A percentile compares a stretch with the other conserved stretches of the same genome.
These are phyloP conservation scores for Brachylomia viminalis DNA, from an alignment of 2,888 invertebrate species.

Conservation along the genomic window DNA sequence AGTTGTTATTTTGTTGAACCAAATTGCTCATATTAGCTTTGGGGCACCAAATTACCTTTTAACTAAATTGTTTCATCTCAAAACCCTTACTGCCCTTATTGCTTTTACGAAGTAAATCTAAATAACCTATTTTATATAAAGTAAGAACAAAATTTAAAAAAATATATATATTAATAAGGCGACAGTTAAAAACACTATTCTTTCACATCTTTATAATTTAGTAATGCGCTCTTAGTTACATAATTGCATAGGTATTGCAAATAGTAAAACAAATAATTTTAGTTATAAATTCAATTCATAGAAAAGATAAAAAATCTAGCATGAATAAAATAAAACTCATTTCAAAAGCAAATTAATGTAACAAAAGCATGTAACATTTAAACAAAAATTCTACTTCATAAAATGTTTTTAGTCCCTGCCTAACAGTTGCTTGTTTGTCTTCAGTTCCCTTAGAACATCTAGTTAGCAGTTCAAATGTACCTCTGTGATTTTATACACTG, in stretches of 20 bases:
- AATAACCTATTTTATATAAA: neutral
- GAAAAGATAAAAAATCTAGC: neutral
- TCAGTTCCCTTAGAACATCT: conserved; percentile 28
- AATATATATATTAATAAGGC: too few relatives aligned
- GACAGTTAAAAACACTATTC: too few relatives aligned
- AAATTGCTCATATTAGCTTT: conserved; percentile 10
- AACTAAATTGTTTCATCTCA: conserved; percentile 5
- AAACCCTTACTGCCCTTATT: conserved; percentile 16
- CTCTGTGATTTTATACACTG: conserved; percentile 43
- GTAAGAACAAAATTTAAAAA: too few relatives aligned
- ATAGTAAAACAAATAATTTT: neutral
- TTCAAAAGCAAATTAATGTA: neutral
- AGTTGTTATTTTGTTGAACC: neutral
- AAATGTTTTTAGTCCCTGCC: conserved; percentile 29
- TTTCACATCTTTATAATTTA: neutral
- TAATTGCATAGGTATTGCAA: neutral
- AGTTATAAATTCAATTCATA: neutral
- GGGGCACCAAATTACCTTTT: conserved; percentile 19
- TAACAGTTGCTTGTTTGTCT: neutral
- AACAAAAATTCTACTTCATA: too few relatives aligned
- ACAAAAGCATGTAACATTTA: neutral
- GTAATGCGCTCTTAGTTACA: too few relatives aligned
- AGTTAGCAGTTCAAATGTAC: conserved; percentile 10
- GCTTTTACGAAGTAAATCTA: neutral
- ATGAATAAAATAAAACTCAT: too few relatives aligned